A percentile compares a stretch with the other conserved stretches of the same genome.
phyloP scores from a whole-genome alignment of 2,888 invertebrate species.

The Ditula angustiorana region DNA sequence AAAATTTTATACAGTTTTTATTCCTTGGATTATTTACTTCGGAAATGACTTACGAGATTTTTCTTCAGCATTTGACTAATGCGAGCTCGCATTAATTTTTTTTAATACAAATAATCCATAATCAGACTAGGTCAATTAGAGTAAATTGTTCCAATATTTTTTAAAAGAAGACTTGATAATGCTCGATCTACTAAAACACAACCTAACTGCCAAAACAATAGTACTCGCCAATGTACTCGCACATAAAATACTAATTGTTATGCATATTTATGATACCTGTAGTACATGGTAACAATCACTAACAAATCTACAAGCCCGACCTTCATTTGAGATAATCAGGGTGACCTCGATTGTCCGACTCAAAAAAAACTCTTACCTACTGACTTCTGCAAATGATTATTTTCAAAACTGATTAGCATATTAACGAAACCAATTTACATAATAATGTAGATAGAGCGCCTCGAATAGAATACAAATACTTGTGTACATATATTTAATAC shows the following conservation, averaged over 20 bases:
- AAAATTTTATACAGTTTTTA: background rate
- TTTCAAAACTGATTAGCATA: background rate
- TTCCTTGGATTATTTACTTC: background rate
- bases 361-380: background rate
- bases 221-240: no score
- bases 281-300: no score
- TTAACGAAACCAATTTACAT: slow-evolving; percentile 4
- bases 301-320: background rate
- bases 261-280: no score
- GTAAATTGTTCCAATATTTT: no score
- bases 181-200: no score
- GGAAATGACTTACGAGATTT: no score
- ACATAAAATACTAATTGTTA: background rate
- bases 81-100: no score
- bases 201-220: background rate
- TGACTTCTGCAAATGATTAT: background rate
- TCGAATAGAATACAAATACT: slow-evolving; percentile 14
- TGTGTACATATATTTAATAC: slow-evolving; percentile 15
- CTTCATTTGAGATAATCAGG: background rate
- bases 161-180: background rate
- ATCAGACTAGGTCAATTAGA: no score
- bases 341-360: slow-evolving; percentile 10
- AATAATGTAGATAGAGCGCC: slow-evolving; percentile 21
- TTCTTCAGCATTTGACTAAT: no score
- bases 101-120: no score